Evolutionary conservation across 2,888 invertebrate genomes (phyloP).

Genomic region (Rambutsinella grinnellia): DNA sequence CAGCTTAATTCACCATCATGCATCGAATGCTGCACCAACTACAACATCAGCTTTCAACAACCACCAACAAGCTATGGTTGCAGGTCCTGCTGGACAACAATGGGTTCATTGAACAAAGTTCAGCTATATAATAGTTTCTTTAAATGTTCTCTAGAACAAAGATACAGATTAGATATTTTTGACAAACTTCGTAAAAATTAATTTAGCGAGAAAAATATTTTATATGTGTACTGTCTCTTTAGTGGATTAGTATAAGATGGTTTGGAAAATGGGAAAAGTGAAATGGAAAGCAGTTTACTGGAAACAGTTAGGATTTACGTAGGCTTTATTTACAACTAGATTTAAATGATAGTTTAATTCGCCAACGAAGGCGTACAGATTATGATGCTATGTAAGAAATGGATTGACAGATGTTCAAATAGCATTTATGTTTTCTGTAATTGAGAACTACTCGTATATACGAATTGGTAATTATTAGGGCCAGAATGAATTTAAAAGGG

Average conservation of each 20-base stretch:
- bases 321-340: background rate
- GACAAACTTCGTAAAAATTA: constrained; percentile 13
- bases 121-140: constrained; percentile 29
- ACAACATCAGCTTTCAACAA: constrained; percentile 56
- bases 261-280: background rate
- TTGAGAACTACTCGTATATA: no score
- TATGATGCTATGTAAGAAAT: no score
- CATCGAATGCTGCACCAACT: constrained; percentile 47
- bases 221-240: constrained; percentile 1
- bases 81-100: constrained; percentile 45
- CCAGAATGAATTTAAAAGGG: background rate
- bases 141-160: background rate
- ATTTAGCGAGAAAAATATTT: constrained; percentile 5
- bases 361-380: no score
- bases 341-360: no score
- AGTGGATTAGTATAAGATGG: background rate
- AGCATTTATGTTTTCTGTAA: no score
- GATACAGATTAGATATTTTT: constrained; percentile 50
- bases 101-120: constrained; percentile 51
- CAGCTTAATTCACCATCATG: constrained; percentile 56
- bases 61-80: constrained; percentile 50
- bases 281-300: background rate
- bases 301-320: background rate
- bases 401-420: no score
- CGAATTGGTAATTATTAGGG: background rate